Percentiles rank a stretch among this genome's conserved stretches.
phyloP scores from a whole-genome alignment of 1,140 invertebrate genomes.

The Pomacea maculata region DNA sequence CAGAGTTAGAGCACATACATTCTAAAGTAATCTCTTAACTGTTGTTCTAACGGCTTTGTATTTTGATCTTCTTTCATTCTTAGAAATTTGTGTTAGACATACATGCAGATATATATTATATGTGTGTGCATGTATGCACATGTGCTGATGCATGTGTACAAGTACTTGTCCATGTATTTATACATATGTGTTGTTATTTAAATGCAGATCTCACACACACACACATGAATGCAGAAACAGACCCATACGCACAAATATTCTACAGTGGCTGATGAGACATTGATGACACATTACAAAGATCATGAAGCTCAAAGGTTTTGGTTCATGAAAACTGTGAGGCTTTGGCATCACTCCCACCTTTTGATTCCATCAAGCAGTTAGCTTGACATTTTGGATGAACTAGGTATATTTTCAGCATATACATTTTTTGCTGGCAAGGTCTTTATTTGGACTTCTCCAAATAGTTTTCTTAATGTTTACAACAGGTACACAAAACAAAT shows the following conservation, averaged over 20 bases:
- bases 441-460: background rate
- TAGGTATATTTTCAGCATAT: background rate
- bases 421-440: background rate
- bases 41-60: too few species aligned
- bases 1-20: background rate
- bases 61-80: too few species aligned
- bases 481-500: constrained; percentile 37
- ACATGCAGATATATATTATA: background rate
- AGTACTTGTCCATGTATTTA: background rate
- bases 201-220: background rate
- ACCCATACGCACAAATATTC: background rate
- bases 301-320: background rate
- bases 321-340: background rate
- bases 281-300: background rate
- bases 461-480: constrained; percentile 1
- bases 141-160: too few species aligned
- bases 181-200: background rate
- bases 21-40: background rate
- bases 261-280: background rate
- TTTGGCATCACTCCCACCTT: background rate
- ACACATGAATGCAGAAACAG: background rate
- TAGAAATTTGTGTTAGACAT: background rate
- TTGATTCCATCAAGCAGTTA: too few species aligned
- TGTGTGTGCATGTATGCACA: background rate
- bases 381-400: background rate